Evolutionary conservation across 2,888 invertebrate genomes (phyloP), one percentile per base, ranked within the genome.

Genomic region (Cheiracanthium punctorium): DNA sequence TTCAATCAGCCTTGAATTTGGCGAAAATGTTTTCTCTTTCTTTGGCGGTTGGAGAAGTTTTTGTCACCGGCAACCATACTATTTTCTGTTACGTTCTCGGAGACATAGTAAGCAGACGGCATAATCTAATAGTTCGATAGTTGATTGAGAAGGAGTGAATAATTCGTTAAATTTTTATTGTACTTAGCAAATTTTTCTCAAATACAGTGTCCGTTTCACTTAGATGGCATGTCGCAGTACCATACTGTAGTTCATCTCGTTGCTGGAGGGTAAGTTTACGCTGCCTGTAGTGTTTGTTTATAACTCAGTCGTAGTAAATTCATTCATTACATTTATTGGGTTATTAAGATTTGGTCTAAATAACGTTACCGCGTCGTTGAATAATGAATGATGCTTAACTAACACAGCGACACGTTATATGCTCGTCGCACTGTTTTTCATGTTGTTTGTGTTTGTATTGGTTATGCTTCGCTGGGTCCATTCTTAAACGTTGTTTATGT

Each of bases 221-320:
- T 82, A 75, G 84, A 88, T 87, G 88, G 85, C 88, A 91, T 91
- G 91, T 90, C 91, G 89, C 91, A 91, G 89, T 90, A 91, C 77
- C 97, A 97, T 93, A 96, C 96, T 90, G 94, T 97, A 90, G 97
- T 97, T 93, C 97, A 98, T 93, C 95, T 98, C 91, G 93, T 97
- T 91, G 97, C 97, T 92, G 98, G 98, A 94, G 97, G 97, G 98
- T 98, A 94, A 94, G 96, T 94, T 89, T 89, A n/a, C 65, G 29
- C 0, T 69, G 32, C 8, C 29, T 52, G 32, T 52, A 17, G n/a
- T n/a, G n/a, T n/a, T n/a, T n/a, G n/a, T n/a, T n/a, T n/a, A n/a
- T n/a, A n/a, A n/a, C n/a, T n/a, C n/a, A n/a, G n/a, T n/a, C n/a
- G n/a, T n/a, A n/a, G n/a, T n/a, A n/a, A n/a, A n/a, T n/a, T n/a